Base-by-base conservation (phyloP, 2,113 vertebrate species). In the Lasiurus borealis region DNA sequence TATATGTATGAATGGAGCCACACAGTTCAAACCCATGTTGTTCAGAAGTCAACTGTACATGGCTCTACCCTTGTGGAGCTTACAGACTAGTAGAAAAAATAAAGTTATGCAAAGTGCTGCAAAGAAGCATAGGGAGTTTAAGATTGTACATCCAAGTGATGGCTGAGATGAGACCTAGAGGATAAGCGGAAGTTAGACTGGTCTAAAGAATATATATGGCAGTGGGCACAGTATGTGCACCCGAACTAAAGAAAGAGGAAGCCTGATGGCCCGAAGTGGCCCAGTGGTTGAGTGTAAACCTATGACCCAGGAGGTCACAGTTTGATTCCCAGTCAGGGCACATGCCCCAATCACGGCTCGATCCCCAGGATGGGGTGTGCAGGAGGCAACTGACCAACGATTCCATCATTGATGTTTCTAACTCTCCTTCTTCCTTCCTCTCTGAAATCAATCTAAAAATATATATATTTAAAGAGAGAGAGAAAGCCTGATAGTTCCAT, bases 241-340 rank as follows among this genome's bases (percentile, higher is more conserved):
- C 44, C 90, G 88, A 34, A 62, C 57, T 54, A 59, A 88, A 78
- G 72, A 90, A 66, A 87, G 72, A 83, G 25, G 59, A 77, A 88
- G 31, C n/a, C 36, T 77, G 5, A 25, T 59, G 57, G 57, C 57
- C 54, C 3, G 19, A 21, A 57, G 54, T 57, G 54, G 54, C 54
- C 19, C 54, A 57, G 54, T 21, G 8, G 54, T 57, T 57, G 54
- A 57, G 54, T 57, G 8, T 57, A 57, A 57, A 57, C 19, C 54
- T 57, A 21, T 57, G 54, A 57, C 21, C 19, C 54, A 57, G 18
- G 54, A 21, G 54, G 54, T 57, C 54, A 57, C 54, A 57, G 54
- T 57, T 57, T 0, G 19, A 57, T 57, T 21, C 54, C 54, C 54
- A 57, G 54, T 57, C 54, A 57, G 54, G 54, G 18, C 54, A 57